Base-by-base conservation (phyloP, 1,140 invertebrate species). In the Holotrichia oblita region DNA sequence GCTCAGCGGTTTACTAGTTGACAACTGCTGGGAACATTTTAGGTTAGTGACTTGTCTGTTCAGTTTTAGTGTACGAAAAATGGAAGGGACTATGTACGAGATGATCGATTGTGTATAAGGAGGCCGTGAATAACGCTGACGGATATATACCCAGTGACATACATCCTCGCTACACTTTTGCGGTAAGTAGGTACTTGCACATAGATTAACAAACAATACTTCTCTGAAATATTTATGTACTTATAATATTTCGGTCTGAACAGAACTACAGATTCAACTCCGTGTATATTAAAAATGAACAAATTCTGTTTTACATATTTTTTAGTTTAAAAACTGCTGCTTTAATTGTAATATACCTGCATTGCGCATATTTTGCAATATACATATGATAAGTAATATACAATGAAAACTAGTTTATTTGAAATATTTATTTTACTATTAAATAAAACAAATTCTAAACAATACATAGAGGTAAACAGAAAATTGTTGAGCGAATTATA, bases 151-250 rank as follows among this genome's bases (percentile, higher is more conserved):
- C 72, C 10, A 64, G 17, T 64, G 72, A 73, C 27, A 42, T 42
- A 42, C 27, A 73, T 73, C 72, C 72, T 73, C 72, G 72, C 72
- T 73, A 73, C 6, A 42, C 24, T 73, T 73, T 42, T 73, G 72
- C 72, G 72, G 72, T 73, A 17, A 73, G 72, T 73, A 27, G n/a
- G n/a, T 12, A 73, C 72, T 41, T 40, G 14, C 14, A 64, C 44
- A 48, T 48, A n/a, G 44, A 14, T 64, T 6, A 64, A 64, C 44
- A 48, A 22, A 20, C 6, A 64, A 20, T 22, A 64, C 4, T 20
- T 27, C 17, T 64, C 17, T 24, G 17, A 17, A 6, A 17, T 17
- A 64, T 64, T 8, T 48, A n/a, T n/a, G n/a, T n/a, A n/a, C n/a
- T n/a, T n/a, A n/a, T n/a, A n/a, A n/a, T n/a, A n/a, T n/a, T n/a